These are phyloP conservation scores for Pithys albifrons DNA, from an alignment of 2,113 vertebrate species.

Conservation along the genomic window DNA sequence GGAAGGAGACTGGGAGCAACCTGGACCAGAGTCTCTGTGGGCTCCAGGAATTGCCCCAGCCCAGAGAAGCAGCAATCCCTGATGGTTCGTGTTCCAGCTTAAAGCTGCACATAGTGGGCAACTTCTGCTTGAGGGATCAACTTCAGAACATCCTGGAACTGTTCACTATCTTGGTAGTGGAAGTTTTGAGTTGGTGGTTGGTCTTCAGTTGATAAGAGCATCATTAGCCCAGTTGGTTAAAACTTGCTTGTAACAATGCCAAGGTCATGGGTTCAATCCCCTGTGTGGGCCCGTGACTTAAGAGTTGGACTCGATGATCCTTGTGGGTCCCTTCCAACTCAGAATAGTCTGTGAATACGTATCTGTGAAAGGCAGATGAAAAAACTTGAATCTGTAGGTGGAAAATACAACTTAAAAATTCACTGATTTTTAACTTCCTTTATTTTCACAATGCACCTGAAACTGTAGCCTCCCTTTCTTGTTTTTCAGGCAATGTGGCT, in stretches of 20 bases:
- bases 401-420: neutral
- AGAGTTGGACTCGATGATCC: no score
- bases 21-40: neutral
- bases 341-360: no score
- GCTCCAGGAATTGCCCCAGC: neutral
- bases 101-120: accelerated
- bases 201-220: neutral
- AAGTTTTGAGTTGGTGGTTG: neutral
- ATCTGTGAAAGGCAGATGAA: neutral
- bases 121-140: neutral
- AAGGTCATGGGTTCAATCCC: no score
- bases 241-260: no score
- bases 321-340: no score
- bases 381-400: neutral
- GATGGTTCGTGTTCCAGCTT: neutral
- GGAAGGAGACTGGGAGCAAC: neutral
- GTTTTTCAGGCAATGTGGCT: constrained; percentile 92
- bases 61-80: neutral
- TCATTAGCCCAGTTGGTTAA: no score
- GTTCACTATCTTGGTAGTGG: neutral
- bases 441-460: neutral
- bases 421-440: neutral
- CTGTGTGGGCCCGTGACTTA: no score
- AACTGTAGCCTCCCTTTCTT: neutral
- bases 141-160: neutral